A percentile compares a stretch with the other conserved stretches of the same genome.
Conservation (phyloP, 2,113 vertebrate species). For the Solea solea region DNA sequence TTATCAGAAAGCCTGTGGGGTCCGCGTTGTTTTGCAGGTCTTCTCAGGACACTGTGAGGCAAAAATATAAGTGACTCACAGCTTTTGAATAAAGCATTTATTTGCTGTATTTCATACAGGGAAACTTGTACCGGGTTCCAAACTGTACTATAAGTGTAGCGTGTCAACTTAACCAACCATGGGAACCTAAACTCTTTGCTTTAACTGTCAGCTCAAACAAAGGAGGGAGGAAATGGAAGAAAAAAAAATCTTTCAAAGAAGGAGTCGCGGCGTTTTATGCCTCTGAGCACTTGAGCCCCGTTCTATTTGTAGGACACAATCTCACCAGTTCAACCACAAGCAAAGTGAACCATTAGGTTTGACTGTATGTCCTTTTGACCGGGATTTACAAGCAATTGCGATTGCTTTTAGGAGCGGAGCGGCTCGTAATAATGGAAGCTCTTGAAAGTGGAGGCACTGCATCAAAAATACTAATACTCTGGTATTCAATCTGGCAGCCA, state of each 20-base stretch:
- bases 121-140: not conserved
- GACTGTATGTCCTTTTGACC: conserved; percentile 30
- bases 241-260: not conserved
- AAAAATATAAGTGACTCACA: not conserved
- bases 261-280: too few relatives aligned
- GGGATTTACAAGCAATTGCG: conserved; percentile 18
- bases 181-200: not conserved
- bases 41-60: conserved; percentile 2
- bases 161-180: not conserved
- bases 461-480: conserved; percentile 42
- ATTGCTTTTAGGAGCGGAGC: conserved; percentile 31
- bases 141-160: not conserved
- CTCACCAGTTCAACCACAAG: conserved; percentile 14
- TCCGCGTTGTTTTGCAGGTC: not conserved
- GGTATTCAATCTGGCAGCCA: conserved; percentile 40
- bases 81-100: not conserved
- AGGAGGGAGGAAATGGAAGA: not conserved
- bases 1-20: conserved; percentile 12
- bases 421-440: conserved; percentile 21
- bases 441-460: conserved; percentile 25
- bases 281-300: not conserved
- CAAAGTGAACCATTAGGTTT: not conserved
- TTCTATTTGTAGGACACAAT: not conserved
- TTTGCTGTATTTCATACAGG: conserved; percentile 3
- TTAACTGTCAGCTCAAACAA: not conserved